A percentile compares a stretch with the other conserved stretches of the same genome.
Conservation (phyloP, 2,113 vertebrate genomes). For the Chlorocebus sabaeus region DNA sequence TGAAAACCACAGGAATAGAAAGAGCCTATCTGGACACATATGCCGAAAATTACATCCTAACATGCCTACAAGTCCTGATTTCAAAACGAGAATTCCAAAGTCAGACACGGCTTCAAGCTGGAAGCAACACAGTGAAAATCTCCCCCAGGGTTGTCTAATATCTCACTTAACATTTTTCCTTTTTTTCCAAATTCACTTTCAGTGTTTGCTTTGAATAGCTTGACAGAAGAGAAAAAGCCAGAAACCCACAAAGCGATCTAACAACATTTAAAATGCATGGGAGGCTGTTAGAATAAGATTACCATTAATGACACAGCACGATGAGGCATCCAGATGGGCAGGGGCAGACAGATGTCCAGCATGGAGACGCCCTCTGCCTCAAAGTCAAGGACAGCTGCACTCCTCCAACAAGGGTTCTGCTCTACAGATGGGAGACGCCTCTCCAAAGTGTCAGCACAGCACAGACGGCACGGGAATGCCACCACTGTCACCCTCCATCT, state of each 20-base stretch:
- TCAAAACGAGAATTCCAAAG: neutral
- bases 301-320: neutral
- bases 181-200: neutral
- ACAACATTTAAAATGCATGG: neutral
- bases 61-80: neutral
- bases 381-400: neutral
- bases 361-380: neutral
- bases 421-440: neutral
- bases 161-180: neutral
- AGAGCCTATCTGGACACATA: neutral
- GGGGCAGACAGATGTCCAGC: too few species aligned
- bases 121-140: neutral
- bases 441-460: neutral
- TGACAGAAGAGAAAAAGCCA: neutral
- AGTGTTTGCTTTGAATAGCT: neutral
- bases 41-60: neutral
- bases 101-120: neutral
- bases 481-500: neutral
- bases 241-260: neutral
- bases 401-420: neutral
- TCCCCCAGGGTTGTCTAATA: neutral
- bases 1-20: neutral
- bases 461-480: neutral
- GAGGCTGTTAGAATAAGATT: neutral
- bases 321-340: neutral